Conservation (phyloP, 53 echinoderm and acorn worm genomes). For the Apostichopus leukothele region DNA sequence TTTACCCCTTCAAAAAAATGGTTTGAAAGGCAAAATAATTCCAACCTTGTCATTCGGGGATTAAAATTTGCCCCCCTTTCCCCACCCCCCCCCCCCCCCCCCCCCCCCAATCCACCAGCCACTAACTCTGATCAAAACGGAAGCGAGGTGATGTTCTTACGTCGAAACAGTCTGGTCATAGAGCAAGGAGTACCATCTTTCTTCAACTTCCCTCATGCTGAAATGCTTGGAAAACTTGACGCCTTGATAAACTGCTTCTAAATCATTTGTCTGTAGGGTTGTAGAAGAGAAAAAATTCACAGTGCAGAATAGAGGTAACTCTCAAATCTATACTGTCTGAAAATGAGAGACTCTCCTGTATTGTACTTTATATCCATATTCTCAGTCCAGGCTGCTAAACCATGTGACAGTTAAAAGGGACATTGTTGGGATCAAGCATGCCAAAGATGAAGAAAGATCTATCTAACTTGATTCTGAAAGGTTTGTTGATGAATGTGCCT, state of each 20-base stretch:
- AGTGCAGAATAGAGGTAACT: neutral
- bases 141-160: slow-evolving; percentile 54
- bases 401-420: too few species aligned
- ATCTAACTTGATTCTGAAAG: too few species aligned
- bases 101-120: slow-evolving; percentile 9
- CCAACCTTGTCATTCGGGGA: too few species aligned
- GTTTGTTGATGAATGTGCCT: too few species aligned
- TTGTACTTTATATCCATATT: neutral
- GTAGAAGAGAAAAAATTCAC: neutral
- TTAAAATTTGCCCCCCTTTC: too few species aligned
- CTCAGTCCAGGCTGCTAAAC: too few species aligned
- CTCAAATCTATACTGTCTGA: neutral
- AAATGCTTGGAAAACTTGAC: slow-evolving; percentile 92
- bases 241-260: slow-evolving; percentile 88
- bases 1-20: too few species aligned
- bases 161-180: slow-evolving; percentile 92
- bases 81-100: too few species aligned
- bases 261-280: slow-evolving; percentile 81
- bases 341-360: neutral
- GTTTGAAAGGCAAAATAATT: too few species aligned
- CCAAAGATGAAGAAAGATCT: too few species aligned
- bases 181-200: slow-evolving; percentile 96
- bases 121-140: neutral
- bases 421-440: too few species aligned
- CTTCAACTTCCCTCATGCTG: slow-evolving; percentile 90